phyloP scores from a whole-genome alignment of 2,797 vertebrate species.

The Bradypodion ventrale region DNA sequence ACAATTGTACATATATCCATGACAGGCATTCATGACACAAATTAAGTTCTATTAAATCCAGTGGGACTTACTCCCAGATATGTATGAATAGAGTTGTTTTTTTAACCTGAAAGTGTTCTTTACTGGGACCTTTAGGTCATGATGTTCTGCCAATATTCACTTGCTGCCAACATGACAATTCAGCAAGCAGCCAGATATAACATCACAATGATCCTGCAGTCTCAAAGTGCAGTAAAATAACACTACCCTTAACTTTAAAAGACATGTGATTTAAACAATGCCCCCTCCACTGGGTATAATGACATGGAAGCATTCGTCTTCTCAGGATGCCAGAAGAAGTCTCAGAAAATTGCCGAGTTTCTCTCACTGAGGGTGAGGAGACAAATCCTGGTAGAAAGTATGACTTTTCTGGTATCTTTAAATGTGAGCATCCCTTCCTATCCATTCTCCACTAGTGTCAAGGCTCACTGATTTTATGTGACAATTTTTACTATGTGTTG shows the following conservation, averaged over 20 bases:
- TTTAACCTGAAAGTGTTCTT: not conserved
- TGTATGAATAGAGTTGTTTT: not conserved
- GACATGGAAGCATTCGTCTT: no score
- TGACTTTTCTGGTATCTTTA: no score
- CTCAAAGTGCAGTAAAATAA: not conserved
- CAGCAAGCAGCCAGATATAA: not conserved
- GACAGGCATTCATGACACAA: no score
- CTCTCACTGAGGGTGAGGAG: no score
- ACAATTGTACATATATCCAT: no score
- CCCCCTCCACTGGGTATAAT: not conserved
- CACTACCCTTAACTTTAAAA: not conserved
- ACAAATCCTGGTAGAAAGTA: no score
- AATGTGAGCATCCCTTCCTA: no score
- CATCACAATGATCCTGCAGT: not conserved
- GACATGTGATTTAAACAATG: not conserved
- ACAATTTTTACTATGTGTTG: no score
- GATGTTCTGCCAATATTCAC: not conserved
- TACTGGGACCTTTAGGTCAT: not conserved
- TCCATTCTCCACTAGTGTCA: no score
- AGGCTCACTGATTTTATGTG: no score
- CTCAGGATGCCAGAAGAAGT: no score
- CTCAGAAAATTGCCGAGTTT: no score
- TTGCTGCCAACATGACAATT: not conserved
- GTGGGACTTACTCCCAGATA: not conserved
- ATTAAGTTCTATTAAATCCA: not conserved